Evolutionary conservation across 2,888 invertebrate genomes (phyloP), one percentile per base, ranked within the genome.

Genomic region (Microdon myrmicae): DNA sequence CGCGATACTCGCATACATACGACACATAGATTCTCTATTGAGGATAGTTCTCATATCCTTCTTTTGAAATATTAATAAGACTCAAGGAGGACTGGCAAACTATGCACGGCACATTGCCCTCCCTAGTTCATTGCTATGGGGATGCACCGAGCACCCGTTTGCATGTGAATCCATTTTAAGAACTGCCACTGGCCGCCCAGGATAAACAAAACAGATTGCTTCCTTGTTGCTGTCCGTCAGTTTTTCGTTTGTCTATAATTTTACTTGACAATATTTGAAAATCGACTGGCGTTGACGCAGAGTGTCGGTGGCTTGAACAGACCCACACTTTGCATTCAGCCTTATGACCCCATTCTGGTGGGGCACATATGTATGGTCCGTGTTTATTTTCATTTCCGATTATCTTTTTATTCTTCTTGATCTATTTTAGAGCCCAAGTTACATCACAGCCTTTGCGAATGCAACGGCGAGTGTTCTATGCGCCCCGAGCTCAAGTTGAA

Each of bases 351-450:
- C 56, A 58, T 64, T 64, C 45, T 37, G 37, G 31, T 51, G 26
- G 31, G 31, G 26, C 31, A 34, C 59, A 53, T 39, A 23, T 48
- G 31, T 53, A 4, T 38, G 34, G 19, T 26, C 43, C 31, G 31
- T 41, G 56, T 61, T 64, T 64, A 56, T 64, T 64, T 64, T 64
- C 61, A 51, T 64, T 56, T 64, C 61, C 61, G 56, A 54, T 45
- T 45, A 19, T 38, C 13, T 29, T 51, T 43, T 54, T 54, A 32
- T 54, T 37, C 31, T 48, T 64, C 61, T 56, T 64, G 49, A 64
- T 64, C 61, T 64, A 64, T 64, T 64, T 64, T 64, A 64, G 31
- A 64, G 56, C 61, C 37, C 39, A 17, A 41, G 61, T 64, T 64
- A 64, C 56, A 64, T 64, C 61, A 64, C 23, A 56, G 31, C 23